Conservation (phyloP, 2,113 vertebrate species). For the Setophaga kirtlandii region DNA sequence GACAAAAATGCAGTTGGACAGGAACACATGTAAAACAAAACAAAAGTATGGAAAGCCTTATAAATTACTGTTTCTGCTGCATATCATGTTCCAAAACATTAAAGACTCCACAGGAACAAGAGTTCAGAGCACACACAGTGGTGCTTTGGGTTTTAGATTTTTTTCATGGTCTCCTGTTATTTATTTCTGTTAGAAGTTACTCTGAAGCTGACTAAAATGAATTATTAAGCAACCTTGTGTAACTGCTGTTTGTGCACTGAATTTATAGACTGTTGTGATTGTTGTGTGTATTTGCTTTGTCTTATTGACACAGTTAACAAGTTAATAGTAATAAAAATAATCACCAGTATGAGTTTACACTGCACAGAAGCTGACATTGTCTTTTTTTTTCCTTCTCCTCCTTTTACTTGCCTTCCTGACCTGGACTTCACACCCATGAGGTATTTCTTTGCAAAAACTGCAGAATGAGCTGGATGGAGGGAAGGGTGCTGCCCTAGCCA, state of each 20-base stretch:
- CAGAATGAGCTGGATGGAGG: neutral
- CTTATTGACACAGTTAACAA: neutral
- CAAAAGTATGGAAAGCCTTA: neutral
- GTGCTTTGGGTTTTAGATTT: neutral
- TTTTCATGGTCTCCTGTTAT: neutral
- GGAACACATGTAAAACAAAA: slow-evolving; percentile 39
- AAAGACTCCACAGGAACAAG: slow-evolving; percentile 8
- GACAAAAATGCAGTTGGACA: neutral
- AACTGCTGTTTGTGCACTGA: neutral
- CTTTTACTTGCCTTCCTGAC: neutral
- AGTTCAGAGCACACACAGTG: neutral
- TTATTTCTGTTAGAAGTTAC: slow-evolving; percentile 36
- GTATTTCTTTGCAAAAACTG: neutral
- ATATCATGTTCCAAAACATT: slow-evolving; percentile 28
- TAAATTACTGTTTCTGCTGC: neutral
- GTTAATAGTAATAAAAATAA: neutral
- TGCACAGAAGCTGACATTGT: neutral
- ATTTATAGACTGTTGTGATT: neutral
- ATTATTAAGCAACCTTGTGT: slow-evolving; percentile 42
- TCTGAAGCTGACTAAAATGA: slow-evolving; percentile 35
- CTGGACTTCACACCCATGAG: neutral
- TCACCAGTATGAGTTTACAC: neutral
- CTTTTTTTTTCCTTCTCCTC: rapidly evolving
- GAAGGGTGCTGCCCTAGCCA: neutral
- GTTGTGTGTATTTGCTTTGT: neutral